Evolutionary conservation across 2,888 invertebrate species (phyloP).

Genomic region (Eupeodes luniger): DNA sequence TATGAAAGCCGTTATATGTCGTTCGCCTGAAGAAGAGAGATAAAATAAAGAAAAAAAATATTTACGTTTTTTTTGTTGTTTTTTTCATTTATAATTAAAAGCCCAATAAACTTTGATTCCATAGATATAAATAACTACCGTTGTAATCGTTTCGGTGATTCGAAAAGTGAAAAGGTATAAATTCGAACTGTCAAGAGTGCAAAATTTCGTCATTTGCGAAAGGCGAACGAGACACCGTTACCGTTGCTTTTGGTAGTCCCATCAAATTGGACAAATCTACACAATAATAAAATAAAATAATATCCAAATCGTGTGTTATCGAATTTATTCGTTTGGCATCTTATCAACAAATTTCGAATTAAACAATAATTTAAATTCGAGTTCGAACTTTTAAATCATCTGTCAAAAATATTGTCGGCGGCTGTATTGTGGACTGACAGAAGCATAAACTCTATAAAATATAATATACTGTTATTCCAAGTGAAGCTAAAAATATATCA

Average conservation of each 20-base stretch:
- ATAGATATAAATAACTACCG: background rate
- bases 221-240: background rate
- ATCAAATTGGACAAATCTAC: background rate
- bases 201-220: constrained; percentile 40
- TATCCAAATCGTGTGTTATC: too few species aligned
- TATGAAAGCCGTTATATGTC: background rate
- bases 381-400: constrained; percentile 1
- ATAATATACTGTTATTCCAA: constrained; percentile 30
- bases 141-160: constrained; percentile 16
- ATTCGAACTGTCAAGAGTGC: constrained; percentile 47
- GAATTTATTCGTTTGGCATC: background rate
- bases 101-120: constrained; percentile 17
- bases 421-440: constrained; percentile 19
- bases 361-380: constrained; percentile 34
- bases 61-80: constrained; percentile 14
- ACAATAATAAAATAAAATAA: too few species aligned
- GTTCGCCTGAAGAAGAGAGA: constrained; percentile 36
- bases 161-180: constrained; percentile 17
- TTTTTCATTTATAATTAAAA: background rate
- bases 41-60: constrained; percentile 30
- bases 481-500: constrained; percentile 53
- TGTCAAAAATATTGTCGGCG: background rate
- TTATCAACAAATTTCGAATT: constrained; percentile 47
- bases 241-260: constrained; percentile 12
- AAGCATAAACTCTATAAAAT: constrained; percentile 25